These are phyloP conservation scores for Nycteola revayana DNA, from an alignment of 2,888 invertebrate species.

Conservation along the genomic window DNA sequence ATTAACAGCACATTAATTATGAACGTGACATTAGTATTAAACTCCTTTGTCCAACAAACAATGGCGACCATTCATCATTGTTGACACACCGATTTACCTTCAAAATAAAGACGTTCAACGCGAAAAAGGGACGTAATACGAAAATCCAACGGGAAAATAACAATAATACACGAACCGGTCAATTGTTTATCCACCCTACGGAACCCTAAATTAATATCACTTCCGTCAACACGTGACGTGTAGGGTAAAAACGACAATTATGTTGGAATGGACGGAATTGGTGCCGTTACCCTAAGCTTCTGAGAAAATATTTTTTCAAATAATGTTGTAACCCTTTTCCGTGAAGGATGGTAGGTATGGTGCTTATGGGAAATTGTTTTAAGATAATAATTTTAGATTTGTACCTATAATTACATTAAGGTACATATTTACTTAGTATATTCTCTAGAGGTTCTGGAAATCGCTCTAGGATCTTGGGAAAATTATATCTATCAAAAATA, in stretches of 20 bases:
- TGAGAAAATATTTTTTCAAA: conserved; percentile 36
- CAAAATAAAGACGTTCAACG: conserved; percentile 34
- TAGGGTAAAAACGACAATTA: conserved; percentile 41
- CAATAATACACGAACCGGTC: conserved; percentile 51
- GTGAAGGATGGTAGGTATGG: too few species aligned
- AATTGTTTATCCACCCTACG: conserved; percentile 59
- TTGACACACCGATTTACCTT: conserved; percentile 33
- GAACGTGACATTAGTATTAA: conserved; percentile 19
- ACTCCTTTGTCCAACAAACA: conserved; percentile 25
- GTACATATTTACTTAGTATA: too few species aligned
- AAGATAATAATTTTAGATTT: too few species aligned
- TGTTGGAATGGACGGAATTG: conserved; percentile 25
- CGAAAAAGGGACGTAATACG: conserved; percentile 23
- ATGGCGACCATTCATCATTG: conserved; percentile 31
- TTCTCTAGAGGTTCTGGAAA: too few species aligned
- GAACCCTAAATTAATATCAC: conserved; percentile 69
- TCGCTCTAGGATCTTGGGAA: too few species aligned
- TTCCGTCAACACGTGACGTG: conserved; percentile 68
- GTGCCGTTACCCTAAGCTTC: conserved; percentile 19
- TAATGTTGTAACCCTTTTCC: conserved; percentile 29
- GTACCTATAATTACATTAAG: too few species aligned
- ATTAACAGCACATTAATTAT: conserved; percentile 17
- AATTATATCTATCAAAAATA: too few species aligned
- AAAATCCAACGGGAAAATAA: conserved; percentile 26
- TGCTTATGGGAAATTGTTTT: too few species aligned